Percentiles rank a stretch among this genome's conserved stretches.
Evolutionary conservation across 2,113 vertebrate genomes (phyloP).

Genomic region (Capreolus pygargus): DNA sequence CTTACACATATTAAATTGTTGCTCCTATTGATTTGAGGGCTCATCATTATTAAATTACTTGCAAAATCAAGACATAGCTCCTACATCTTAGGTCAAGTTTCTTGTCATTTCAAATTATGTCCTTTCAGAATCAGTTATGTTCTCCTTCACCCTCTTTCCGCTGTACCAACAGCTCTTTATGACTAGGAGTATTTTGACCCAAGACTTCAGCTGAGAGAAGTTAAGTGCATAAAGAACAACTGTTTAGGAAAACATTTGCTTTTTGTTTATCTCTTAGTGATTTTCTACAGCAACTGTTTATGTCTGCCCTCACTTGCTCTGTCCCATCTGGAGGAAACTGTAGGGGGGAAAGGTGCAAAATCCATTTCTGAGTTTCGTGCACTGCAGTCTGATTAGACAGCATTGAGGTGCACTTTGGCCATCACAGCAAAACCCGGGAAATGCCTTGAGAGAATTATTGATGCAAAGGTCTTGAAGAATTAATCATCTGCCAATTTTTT

Average conservation of each 20-base stretch:
- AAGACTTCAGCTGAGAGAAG: not conserved
- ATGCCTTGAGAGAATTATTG: constrained; percentile 50
- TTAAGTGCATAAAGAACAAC: not conserved
- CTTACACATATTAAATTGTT: not conserved
- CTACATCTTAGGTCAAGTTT: not conserved
- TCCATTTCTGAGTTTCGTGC: constrained; percentile 64
- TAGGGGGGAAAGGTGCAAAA: constrained; percentile 42
- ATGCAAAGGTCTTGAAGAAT: constrained; percentile 61
- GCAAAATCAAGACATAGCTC: not conserved
- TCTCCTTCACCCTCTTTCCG: not conserved
- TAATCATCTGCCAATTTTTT: constrained; percentile 57
- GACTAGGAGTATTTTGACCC: not conserved
- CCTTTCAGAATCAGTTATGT: not conserved
- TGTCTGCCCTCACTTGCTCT: not conserved
- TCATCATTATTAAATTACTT: not conserved
- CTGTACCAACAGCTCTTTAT: not conserved
- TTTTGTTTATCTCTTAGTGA: not conserved
- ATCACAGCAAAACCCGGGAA: constrained; percentile 32
- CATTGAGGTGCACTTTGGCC: constrained; percentile 44
- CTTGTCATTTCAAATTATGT: not conserved
- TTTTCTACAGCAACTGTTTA: not conserved
- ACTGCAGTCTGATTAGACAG: constrained; percentile 65
- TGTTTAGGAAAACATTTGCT: not conserved
- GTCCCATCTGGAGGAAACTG: constrained; percentile 44
- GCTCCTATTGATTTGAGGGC: not conserved